Base-by-base conservation (phyloP, 2,113 vertebrate species). In the Phrynocephalus versicolor region DNA sequence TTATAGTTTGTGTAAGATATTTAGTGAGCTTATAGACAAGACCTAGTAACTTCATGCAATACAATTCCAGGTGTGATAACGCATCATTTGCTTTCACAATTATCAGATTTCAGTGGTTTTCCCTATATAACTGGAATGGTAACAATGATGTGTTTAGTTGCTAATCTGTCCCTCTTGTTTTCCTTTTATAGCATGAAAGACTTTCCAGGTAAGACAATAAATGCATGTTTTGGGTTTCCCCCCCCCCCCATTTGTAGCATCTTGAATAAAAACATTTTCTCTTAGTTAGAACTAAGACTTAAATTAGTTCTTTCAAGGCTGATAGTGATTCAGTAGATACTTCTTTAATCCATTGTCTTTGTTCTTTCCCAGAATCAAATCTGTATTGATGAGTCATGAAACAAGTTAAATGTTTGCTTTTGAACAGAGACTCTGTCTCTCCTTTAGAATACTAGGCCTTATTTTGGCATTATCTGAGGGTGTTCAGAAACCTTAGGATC, bases 171-270 rank as follows among this genome's bases (percentile, higher is more conserved):
- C 70, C 85, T 91, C 87, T 90, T 89, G 89, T 91, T 84, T 95
- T 35, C 70, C 84, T 83, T 79, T 78, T 96, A 88, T 73, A 99
- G 97, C 97, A 97, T 94, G 97, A 98, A 91, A 96, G 97, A 90
- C 94, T 97, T 80, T 96, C 96, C 60, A 97, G 98, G 98, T 98
- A 97, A 98, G 97, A 92, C 21, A 18, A 78, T 69, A 45, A 64
- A 83, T 23, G 37, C n/a, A 76, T 69, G 62, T n/a, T 77, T 73
- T 72, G n/a, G n/a, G n/a, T n/a, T n/a, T n/a, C n/a, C n/a, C n/a
- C n/a, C n/a, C n/a, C n/a, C n/a, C n/a, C n/a, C n/a, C n/a, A n/a
- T n/a, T n/a, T n/a, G 87, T 1, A 7, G 23, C 30, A 27, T 74
- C 87, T 87, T 79, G 64, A 2, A 45, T 58, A n/a, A 71, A 6